Conservation (phyloP, 2,888 invertebrate genomes). For the Papilio protenor region DNA sequence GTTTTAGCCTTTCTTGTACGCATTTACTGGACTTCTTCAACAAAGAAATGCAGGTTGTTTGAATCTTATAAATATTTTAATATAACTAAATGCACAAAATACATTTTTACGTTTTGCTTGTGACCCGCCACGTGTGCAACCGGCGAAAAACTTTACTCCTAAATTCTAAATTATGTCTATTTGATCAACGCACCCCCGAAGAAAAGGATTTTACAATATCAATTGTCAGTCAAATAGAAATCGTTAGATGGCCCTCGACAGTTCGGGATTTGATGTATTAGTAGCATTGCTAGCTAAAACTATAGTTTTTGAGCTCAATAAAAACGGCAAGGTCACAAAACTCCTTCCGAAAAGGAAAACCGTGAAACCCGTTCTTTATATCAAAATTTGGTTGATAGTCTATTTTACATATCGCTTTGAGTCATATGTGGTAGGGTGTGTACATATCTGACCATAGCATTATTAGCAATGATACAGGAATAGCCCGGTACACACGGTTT, state of each 20-base stretch:
- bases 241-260: background rate
- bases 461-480: no score
- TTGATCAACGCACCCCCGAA: background rate
- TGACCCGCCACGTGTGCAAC: background rate
- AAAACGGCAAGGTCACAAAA: no score
- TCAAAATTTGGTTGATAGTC: no score
- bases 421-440: no score
- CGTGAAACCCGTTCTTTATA: no score
- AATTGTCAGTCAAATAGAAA: slow-evolving; percentile 55
- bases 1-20: background rate
- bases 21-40: background rate
- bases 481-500: no score
- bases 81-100: background rate
- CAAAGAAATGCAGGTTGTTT: background rate
- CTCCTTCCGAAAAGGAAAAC: no score
- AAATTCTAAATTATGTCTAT: background rate
- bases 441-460: no score
- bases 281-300: no score
- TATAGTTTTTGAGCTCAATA: no score
- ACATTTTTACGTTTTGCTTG: background rate
- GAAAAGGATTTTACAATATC: background rate
- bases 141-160: background rate
- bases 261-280: no score
- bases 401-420: no score
- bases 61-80: background rate